Conservation (phyloP, 2,797 vertebrate genomes). For the Xenops minutus region DNA sequence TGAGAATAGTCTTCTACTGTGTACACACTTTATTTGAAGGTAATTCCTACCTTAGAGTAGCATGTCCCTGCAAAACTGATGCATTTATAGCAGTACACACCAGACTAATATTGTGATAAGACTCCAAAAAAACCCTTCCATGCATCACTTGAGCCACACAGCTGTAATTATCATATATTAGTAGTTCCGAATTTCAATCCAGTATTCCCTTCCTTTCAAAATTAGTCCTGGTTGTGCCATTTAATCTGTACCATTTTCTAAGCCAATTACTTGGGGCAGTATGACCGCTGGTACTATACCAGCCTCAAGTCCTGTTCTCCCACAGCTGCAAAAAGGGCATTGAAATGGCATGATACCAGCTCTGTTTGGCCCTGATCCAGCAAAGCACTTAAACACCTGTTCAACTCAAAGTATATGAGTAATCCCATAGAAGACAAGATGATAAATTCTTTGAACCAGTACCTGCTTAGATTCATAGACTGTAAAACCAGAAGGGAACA, state of each 20-base stretch:
- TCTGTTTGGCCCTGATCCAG: conserved; percentile 19
- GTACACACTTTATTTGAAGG: not conserved
- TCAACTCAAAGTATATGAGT: conserved; percentile 30
- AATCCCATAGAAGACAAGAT: conserved; percentile 35
- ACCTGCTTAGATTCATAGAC: conserved; percentile 17
- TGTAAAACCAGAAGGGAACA: conserved; percentile 21
- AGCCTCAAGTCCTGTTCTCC: not conserved
- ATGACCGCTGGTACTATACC: not conserved
- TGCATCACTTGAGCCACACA: not conserved
- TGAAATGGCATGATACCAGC: not conserved
- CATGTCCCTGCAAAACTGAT: not conserved
- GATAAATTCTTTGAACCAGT: conserved; percentile 31
- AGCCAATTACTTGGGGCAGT: not conserved
- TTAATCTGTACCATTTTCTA: not conserved
- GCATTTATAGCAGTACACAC: not conserved
- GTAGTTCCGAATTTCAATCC: not conserved
- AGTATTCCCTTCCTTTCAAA: not conserved
- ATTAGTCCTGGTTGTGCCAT: not conserved
- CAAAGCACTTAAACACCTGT: conserved; percentile 56
- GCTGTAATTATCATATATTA: not conserved
- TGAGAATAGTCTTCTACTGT: not conserved
- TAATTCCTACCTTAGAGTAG: not conserved
- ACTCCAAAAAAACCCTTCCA: not conserved
- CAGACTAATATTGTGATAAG: not conserved
- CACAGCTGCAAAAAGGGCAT: conserved; percentile 3